Percentiles rank a stretch among this genome's conserved stretches.
These are phyloP conservation scores for Drosophila longiperda DNA, from an alignment of 2,888 invertebrate species.

Conservation along the genomic window DNA sequence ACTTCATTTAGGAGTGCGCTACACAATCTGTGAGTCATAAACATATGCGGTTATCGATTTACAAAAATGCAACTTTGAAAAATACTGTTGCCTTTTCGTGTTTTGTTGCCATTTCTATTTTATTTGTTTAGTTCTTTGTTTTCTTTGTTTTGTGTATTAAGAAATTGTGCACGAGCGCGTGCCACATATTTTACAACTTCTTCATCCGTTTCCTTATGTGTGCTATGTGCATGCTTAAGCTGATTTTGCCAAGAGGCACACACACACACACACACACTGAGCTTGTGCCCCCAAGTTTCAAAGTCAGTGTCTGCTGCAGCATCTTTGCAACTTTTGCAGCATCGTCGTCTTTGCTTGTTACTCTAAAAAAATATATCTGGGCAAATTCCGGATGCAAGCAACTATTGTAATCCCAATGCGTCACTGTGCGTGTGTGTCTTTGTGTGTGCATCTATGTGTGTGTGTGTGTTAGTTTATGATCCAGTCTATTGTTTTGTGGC, in stretches of 20 bases:
- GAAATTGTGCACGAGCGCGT: constrained; percentile 58
- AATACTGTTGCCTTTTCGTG: constrained; percentile 1
- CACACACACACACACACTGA: constrained; percentile 24
- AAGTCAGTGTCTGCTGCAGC: constrained; percentile 62
- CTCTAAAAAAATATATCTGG: constrained; percentile 60
- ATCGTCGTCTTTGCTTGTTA: constrained; percentile 47
- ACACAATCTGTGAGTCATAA: neutral
- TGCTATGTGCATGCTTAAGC: constrained; percentile 60
- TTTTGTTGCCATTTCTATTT: constrained; percentile 1
- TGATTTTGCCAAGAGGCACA: constrained; percentile 34
- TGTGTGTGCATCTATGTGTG: constrained; percentile 10
- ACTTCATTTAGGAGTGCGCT: neutral
- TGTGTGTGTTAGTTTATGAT: constrained; percentile 49
- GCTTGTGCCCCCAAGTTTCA: constrained; percentile 70
- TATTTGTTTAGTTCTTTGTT: neutral
- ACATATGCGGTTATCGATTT: neutral
- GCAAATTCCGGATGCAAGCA: constrained; percentile 62
- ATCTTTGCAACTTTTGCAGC: constrained; percentile 64
- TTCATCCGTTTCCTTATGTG: constrained; percentile 69
- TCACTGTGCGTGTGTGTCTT: constrained; percentile 28
- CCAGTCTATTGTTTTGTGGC: constrained; percentile 75
- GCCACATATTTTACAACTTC: constrained; percentile 75
- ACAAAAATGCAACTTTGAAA: neutral
- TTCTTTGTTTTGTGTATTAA: constrained; percentile 34
- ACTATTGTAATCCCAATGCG: constrained; percentile 42